Conservation (phyloP, 35 echinoderm and acorn worm genomes). For the Anneissia japonica region DNA sequence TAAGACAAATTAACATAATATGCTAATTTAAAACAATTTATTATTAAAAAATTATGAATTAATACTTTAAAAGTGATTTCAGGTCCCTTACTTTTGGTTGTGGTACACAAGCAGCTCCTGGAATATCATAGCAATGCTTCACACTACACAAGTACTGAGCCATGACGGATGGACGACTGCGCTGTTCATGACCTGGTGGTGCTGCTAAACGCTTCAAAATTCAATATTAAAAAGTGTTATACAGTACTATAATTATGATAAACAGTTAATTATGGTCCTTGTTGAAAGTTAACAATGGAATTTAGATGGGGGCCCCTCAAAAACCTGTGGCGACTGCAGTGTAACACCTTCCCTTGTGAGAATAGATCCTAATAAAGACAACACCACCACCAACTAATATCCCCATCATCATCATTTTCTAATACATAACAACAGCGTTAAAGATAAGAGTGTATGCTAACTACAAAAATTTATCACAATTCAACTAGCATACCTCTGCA, state of each 20-base stretch:
- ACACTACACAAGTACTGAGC: constrained; percentile 86
- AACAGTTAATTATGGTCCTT: not conserved
- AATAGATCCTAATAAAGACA: not conserved
- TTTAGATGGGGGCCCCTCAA: not conserved
- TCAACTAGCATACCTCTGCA: constrained; percentile 46
- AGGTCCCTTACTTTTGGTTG: constrained; percentile 67
- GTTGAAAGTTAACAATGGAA: not conserved
- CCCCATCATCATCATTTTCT: not conserved
- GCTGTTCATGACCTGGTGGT: constrained; percentile 40
- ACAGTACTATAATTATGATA: not conserved
- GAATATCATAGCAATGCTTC: constrained; percentile 76
- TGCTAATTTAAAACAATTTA: no score
- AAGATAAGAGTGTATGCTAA: not conserved
- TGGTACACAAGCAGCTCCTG: constrained; percentile 85
- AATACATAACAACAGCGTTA: not conserved
- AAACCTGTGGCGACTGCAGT: not conserved
- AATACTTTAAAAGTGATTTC: not conserved
- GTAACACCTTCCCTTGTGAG: not conserved
- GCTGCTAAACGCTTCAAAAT: constrained; percentile 62
- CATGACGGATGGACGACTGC: constrained; percentile 84
- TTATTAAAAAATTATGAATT: no score
- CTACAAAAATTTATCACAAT: not conserved
- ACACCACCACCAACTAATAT: not conserved
- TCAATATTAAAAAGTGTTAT: not conserved
- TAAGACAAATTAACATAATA: no score